Conservation (phyloP, 2,888 invertebrate genomes). For the Chloroclystis v-ata region DNA sequence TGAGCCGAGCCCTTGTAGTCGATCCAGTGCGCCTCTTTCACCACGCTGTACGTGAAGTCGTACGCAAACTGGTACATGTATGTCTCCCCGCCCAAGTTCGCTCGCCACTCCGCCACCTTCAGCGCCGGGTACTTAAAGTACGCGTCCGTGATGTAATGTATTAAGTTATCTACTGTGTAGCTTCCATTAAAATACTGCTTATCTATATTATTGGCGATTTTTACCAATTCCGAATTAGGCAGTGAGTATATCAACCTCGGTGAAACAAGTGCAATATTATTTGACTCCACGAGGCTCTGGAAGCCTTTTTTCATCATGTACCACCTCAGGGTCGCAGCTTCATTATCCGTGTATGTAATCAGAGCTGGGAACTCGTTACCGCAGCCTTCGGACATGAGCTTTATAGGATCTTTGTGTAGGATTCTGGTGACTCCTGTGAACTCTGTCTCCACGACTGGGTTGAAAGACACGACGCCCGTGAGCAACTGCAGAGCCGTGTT, state of each 20-base stretch:
- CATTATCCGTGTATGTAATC: conserved; percentile 30
- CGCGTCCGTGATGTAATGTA: conserved; percentile 27
- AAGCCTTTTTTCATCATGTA: too few relatives aligned
- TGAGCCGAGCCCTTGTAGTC: conserved; percentile 49
- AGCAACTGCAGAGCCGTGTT: conserved; percentile 27
- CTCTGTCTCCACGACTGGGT: conserved; percentile 34
- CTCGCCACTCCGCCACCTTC: conserved; percentile 33
- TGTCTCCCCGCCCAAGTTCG: conserved; percentile 34
- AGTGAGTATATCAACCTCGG: too few relatives aligned
- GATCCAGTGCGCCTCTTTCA: conserved; percentile 36
- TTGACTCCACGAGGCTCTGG: background rate
- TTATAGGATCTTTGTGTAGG: conserved; percentile 37
- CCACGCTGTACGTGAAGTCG: conserved; percentile 53
- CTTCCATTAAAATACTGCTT: conserved; percentile 29
- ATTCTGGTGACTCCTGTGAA: conserved; percentile 31
- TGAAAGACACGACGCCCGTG: conserved; percentile 30
- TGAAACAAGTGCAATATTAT: conserved; percentile 18
- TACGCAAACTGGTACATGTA: conserved; percentile 69
- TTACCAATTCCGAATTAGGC: too few relatives aligned
- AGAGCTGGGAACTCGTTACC: conserved; percentile 38
- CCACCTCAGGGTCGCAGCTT: conserved; percentile 19
- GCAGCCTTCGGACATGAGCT: conserved; percentile 25
- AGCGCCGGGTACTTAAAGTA: conserved; percentile 34
- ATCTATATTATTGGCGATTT: conserved; percentile 26
- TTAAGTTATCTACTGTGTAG: conserved; percentile 22